Percentiles rank a stretch among this genome's conserved stretches.
Evolutionary conservation across 2,888 invertebrate species (phyloP).

Genomic region (Apamea sordens): DNA sequence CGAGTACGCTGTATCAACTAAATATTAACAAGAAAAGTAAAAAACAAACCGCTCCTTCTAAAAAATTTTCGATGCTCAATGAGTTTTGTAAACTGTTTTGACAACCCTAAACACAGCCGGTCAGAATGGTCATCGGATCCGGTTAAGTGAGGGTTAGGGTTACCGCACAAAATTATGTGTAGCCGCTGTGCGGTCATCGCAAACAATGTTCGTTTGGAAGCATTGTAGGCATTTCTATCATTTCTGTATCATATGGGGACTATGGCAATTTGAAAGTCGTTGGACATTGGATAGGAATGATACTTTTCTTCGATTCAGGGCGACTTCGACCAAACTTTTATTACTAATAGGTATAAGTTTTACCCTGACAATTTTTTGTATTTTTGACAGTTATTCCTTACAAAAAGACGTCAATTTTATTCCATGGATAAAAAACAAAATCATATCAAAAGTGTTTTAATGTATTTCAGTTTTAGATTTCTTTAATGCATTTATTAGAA

Average conservation of each 20-base stretch:
- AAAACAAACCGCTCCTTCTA: neutral
- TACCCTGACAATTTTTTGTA: neutral
- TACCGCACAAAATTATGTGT: slow-evolving; percentile 77
- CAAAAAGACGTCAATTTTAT: neutral
- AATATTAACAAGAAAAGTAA: neutral
- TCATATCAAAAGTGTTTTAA: too few relatives aligned
- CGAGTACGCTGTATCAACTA: neutral
- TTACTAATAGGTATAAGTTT: too few relatives aligned
- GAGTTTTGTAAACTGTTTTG: neutral
- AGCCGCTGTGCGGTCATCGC: slow-evolving; percentile 76
- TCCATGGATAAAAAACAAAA: too few relatives aligned
- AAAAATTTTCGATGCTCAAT: neutral
- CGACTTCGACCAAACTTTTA: neutral
- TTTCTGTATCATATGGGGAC: slow-evolving; percentile 67
- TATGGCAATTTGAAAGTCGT: slow-evolving; percentile 6
- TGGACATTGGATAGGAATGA: neutral
- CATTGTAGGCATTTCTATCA: slow-evolving; percentile 77
- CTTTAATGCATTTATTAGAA: neutral
- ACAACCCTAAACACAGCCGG: slow-evolving; percentile 78
- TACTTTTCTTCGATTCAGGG: neutral
- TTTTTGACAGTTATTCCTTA: neutral
- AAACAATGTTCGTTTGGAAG: slow-evolving; percentile 76
- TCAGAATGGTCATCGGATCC: slow-evolving; percentile 76
- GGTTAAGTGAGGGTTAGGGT: slow-evolving; percentile 78
- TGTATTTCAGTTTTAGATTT: neutral